A percentile compares a stretch with the other conserved stretches of the same genome.
Conservation (phyloP, 2,888 invertebrate species). For the Drosophila anomelani region DNA sequence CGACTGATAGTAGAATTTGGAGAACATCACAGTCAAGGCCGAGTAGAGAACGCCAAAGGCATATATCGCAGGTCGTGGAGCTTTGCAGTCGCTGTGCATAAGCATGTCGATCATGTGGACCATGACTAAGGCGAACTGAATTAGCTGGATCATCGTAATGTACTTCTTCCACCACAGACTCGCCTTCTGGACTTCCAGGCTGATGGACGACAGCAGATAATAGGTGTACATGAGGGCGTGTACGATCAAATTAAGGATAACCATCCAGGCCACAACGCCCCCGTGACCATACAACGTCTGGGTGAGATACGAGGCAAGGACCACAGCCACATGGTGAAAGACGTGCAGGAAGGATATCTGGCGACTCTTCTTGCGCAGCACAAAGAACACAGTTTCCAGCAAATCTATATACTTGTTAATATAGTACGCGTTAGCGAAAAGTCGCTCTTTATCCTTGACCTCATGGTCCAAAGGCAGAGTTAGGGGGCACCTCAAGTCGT, state of each 20-base stretch:
- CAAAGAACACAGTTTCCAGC: slow-evolving; percentile 58
- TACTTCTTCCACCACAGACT: slow-evolving; percentile 54
- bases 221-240: slow-evolving; percentile 53
- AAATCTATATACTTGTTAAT: slow-evolving; percentile 57
- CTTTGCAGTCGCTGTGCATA: slow-evolving; percentile 2
- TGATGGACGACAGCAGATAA: slow-evolving; percentile 46
- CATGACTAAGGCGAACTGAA: slow-evolving; percentile 37
- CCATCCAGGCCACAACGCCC: slow-evolving; percentile 6
- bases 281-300: slow-evolving; percentile 39
- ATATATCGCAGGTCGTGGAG: background rate
- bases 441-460: slow-evolving; percentile 44
- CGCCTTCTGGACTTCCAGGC: slow-evolving; percentile 4
- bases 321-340: slow-evolving; percentile 42
- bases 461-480: slow-evolving; percentile 36
- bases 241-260: slow-evolving; percentile 37
- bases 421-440: slow-evolving; percentile 43
- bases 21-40: background rate
- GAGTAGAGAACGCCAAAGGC: background rate
- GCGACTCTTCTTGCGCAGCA: slow-evolving; percentile 55
- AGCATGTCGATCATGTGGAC: slow-evolving; percentile 1
- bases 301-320: slow-evolving; percentile 31
- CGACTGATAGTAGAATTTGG: background rate
- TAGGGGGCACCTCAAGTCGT: slow-evolving; percentile 8
- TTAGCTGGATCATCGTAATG: slow-evolving; percentile 49
- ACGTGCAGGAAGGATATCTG: slow-evolving; percentile 55